Evolutionary conservation across 2,888 invertebrate genomes (phyloP).

Genomic region (Plusia festucae): DNA sequence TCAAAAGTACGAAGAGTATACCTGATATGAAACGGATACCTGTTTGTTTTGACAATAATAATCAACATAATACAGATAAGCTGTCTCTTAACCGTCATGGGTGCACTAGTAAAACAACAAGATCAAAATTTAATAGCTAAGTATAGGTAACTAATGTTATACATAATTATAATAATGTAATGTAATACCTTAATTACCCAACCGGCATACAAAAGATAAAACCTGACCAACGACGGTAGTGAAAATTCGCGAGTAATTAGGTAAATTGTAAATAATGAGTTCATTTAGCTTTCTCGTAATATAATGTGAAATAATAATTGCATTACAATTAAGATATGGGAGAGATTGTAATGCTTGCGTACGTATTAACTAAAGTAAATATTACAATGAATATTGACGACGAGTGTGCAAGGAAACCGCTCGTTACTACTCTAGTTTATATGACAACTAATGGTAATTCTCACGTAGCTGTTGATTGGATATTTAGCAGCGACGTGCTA

Average conservation of each 20-base stretch:
- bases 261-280: slow-evolving; percentile 7
- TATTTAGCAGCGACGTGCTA: slow-evolving; percentile 35
- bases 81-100: too few relatives aligned
- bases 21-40: too few relatives aligned
- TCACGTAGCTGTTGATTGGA: slow-evolving; percentile 32
- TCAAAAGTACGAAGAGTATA: too few relatives aligned
- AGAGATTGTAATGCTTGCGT: background rate
- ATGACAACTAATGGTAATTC: slow-evolving; percentile 18
- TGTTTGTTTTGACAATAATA: too few relatives aligned
- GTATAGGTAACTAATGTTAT: background rate
- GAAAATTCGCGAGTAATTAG: slow-evolving; percentile 24
- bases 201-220: slow-evolving; percentile 21
- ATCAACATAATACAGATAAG: too few relatives aligned
- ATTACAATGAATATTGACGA: background rate
- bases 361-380: background rate
- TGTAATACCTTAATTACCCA: slow-evolving; percentile 18
- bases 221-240: slow-evolving; percentile 1
- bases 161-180: slow-evolving; percentile 35
- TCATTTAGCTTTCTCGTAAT: background rate
- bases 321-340: background rate
- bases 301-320: background rate
- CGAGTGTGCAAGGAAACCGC: background rate
- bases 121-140: too few relatives aligned
- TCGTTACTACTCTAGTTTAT: slow-evolving; percentile 11
- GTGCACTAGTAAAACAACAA: too few relatives aligned